Conservation (phyloP, 1,140 invertebrate genomes). For the Trichomalopsis sarcophagae region DNA sequence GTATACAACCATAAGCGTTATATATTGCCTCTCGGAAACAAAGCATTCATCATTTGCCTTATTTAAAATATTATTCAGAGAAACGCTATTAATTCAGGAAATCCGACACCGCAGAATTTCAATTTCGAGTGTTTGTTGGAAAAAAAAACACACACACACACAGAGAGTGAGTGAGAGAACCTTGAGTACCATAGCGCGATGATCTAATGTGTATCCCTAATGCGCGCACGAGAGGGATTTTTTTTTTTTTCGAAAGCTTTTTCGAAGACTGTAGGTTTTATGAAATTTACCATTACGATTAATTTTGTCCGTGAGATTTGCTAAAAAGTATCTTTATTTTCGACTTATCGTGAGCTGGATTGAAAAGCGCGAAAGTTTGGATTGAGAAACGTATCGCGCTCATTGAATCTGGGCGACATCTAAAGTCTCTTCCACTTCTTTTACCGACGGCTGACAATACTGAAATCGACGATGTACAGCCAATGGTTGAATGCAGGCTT, state of each 20-base stretch:
- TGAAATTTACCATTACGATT: too few species aligned
- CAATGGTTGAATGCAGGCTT: too few species aligned
- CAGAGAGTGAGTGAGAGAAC: not conserved
- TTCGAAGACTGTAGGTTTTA: too few species aligned
- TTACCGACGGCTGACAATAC: not conserved
- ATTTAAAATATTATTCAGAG: constrained; percentile 32
- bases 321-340: too few species aligned
- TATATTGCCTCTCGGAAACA: not conserved
- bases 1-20: not conserved
- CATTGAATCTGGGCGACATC: not conserved
- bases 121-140: constrained; percentile 16
- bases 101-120: constrained; percentile 12
- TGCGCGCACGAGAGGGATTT: not conserved
- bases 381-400: too few species aligned
- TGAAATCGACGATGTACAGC: too few species aligned
- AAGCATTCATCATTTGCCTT: constrained; percentile 31
- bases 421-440: not conserved
- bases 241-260: not conserved
- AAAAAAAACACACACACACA: not conserved
- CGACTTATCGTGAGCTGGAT: too few species aligned
- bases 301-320: too few species aligned
- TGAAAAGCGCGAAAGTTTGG: not conserved
- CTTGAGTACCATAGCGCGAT: constrained; percentile 14
- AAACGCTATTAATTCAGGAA: constrained; percentile 39
- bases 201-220: constrained; percentile 23